phyloP scores from a whole-genome alignment of 2,113 vertebrate species.

The Brachypteracias leptosomus region DNA sequence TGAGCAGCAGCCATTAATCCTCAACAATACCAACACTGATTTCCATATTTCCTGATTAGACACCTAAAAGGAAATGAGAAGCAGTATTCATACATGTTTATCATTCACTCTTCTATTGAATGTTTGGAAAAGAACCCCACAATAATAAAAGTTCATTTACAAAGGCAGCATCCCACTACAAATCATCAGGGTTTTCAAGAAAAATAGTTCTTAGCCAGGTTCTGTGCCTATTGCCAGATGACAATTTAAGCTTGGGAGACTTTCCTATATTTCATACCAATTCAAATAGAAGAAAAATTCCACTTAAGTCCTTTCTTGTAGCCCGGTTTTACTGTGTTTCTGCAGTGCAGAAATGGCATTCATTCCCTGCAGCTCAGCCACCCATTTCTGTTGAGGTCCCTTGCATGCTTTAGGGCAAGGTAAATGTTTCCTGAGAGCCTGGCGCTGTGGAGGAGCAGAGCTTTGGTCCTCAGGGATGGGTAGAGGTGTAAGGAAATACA shows the following conservation, averaged over 20 bases:
- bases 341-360: neutral
- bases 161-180: neutral
- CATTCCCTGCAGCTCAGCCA: neutral
- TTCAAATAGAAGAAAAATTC: neutral
- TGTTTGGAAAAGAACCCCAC: neutral
- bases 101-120: neutral
- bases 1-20: conserved; percentile 39
- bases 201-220: neutral
- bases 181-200: conserved; percentile 5
- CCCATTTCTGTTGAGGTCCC: neutral
- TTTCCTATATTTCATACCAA: neutral
- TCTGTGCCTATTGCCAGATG: neutral
- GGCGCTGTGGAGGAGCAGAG: neutral
- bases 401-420: neutral
- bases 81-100: conserved; percentile 35
- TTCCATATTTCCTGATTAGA: conserved; percentile 53
- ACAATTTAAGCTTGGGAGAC: neutral
- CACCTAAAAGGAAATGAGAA: conserved; percentile 58
- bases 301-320: neutral
- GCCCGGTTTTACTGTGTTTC: neutral
- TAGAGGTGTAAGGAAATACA: neutral
- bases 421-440: neutral
- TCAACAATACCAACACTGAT: conserved; percentile 5
- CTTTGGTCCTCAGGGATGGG: neutral
- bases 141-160: conserved; percentile 10